phyloP scores from a whole-genome alignment of 2,888 invertebrate species.

The Cosmia trapezina region DNA sequence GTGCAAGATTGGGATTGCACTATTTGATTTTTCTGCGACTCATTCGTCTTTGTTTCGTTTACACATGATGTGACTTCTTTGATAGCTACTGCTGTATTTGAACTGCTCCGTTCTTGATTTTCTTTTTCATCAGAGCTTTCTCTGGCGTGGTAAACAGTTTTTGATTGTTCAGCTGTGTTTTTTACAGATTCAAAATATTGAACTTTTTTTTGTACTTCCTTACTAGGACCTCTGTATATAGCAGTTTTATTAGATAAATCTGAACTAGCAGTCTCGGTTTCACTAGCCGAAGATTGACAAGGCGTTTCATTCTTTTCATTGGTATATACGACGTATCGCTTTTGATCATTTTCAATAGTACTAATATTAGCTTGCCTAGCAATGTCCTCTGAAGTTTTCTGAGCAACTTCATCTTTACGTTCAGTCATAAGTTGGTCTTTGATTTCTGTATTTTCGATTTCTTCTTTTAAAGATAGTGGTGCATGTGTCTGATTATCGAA shows the following conservation, averaged over 20 bases:
- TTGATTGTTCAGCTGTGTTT: conserved; percentile 85
- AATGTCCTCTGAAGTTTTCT: conserved; percentile 23
- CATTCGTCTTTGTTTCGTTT: conserved; percentile 70
- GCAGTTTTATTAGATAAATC: conserved; percentile 93
- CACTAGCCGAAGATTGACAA: conserved; percentile 90
- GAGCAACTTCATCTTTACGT: conserved; percentile 25
- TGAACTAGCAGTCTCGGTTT: conserved; percentile 93
- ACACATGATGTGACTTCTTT: conserved; percentile 53
- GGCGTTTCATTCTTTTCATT: conserved; percentile 78
- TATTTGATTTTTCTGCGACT: conserved; percentile 77
- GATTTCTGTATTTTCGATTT: conserved; percentile 91
- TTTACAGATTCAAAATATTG: conserved; percentile 95
- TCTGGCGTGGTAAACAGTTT: conserved; percentile 88
- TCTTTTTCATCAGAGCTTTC: conserved; percentile 89
- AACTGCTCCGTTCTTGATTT: conserved; percentile 70
- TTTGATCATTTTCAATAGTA: conserved; percentile 67
- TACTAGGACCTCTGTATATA: conserved; percentile 90
- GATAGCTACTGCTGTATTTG: conserved; percentile 36
- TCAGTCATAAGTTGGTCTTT: conserved; percentile 57
- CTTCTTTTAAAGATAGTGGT: conserved; percentile 81
- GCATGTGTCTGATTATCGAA: conserved; percentile 73
- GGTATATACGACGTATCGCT: conserved; percentile 72
- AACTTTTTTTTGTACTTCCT: conserved; percentile 93
- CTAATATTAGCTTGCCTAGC: conserved; percentile 9
- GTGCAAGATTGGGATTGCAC: conserved; percentile 93